Evolutionary conservation across 1,140 invertebrate species (phyloP).

Genomic region (Stegodyphus dumicola): DNA sequence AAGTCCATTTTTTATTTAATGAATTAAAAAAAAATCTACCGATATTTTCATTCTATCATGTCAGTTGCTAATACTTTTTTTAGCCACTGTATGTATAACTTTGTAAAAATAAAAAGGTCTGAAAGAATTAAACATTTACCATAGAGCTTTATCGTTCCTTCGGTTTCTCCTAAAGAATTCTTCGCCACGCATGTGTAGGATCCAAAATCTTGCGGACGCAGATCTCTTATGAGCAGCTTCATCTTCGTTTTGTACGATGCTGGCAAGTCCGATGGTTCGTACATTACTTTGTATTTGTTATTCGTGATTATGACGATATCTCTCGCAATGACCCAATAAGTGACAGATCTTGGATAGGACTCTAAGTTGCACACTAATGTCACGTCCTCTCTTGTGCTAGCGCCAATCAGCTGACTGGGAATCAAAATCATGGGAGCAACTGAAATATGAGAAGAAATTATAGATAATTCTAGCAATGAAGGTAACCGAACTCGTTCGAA

Average conservation of each 20-base stretch:
- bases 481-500: not conserved
- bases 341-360: constrained; percentile 61
- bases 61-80: too few relatives aligned
- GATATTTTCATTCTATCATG: too few relatives aligned
- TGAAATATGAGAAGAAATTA: constrained; percentile 60
- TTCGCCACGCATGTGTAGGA: constrained; percentile 93
- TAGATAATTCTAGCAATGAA: not conserved
- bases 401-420: constrained; percentile 69
- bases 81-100: too few relatives aligned
- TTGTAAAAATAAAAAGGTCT: too few relatives aligned
- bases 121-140: constrained; percentile 64
- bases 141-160: constrained; percentile 88
- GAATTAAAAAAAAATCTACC: too few relatives aligned
- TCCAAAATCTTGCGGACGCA: constrained; percentile 77
- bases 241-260: constrained; percentile 59
- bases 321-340: constrained; percentile 62
- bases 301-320: constrained; percentile 63
- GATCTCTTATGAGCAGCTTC: constrained; percentile 59
- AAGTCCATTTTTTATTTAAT: too few relatives aligned
- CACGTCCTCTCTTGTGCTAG: constrained; percentile 67
- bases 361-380: constrained; percentile 69
- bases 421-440: constrained; percentile 70
- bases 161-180: constrained; percentile 90
- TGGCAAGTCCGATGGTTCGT: not conserved
- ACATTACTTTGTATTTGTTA: constrained; percentile 59